A percentile compares a stretch with the other conserved stretches of the same genome.
phyloP scores from a whole-genome alignment of 1,140 invertebrate species.

The Thaumetopoea pityocampa region DNA sequence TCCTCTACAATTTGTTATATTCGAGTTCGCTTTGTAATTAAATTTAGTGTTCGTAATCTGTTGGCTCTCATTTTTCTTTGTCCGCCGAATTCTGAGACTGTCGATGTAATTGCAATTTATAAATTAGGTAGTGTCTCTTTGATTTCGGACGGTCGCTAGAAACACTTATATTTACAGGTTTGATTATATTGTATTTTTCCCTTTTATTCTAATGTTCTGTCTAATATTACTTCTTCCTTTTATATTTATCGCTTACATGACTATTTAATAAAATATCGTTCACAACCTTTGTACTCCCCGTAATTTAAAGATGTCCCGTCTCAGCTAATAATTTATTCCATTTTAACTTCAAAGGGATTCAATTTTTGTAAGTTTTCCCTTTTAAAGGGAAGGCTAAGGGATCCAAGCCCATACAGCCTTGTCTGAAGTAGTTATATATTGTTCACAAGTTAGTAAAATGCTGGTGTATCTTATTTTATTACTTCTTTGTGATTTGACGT shows the following conservation, averaged over 20 bases:
- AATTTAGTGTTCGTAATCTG: conserved; percentile 74
- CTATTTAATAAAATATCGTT: conserved; percentile 14
- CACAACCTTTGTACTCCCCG: conserved; percentile 7
- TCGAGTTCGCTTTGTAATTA: conserved; percentile 71
- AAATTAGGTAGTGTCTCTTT: conserved; percentile 63
- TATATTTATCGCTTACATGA: conserved; percentile 13
- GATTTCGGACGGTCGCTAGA: conserved; percentile 47
- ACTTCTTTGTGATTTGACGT: no score
- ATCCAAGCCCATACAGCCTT: no score
- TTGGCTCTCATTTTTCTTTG: conserved; percentile 51
- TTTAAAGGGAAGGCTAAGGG: no score
- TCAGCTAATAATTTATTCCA: no score
- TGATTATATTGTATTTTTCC: conserved; percentile 38
- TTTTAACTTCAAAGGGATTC: no score
- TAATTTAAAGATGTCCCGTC: conserved; percentile 13
- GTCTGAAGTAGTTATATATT: no score
- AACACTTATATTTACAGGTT: conserved; percentile 42
- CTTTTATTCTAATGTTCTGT: conserved; percentile 35
- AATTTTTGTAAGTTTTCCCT: no score
- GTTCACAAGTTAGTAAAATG: no score
- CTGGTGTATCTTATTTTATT: no score
- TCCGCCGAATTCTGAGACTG: conserved; percentile 33
- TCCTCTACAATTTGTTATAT: conserved; percentile 72
- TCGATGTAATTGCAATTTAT: conserved; percentile 69
- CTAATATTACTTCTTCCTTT: conserved; percentile 12